Base-by-base conservation (phyloP, 2,888 invertebrate genomes). In the Dione juno region DNA sequence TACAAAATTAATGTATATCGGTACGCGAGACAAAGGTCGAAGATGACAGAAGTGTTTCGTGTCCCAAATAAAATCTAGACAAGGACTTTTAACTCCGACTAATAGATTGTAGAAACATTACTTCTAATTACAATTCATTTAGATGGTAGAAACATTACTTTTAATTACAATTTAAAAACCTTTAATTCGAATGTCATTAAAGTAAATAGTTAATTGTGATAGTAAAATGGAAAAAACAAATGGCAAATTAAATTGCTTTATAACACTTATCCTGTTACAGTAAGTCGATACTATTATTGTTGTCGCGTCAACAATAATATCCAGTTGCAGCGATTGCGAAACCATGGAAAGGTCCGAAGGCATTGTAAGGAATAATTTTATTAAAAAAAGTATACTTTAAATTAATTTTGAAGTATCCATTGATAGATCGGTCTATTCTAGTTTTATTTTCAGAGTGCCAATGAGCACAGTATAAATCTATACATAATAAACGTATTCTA, bases 391-490 rank as follows among this genome's bases (percentile, higher is more conserved):
- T 7, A 7, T 19, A 11, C 11, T 1, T 5, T 50, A 50, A 50
- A n/a, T 9, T 53, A 41, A 16, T 66, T 9, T 50, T 45, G 14
- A 50, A 28, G 43, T 53, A 59, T 73, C 45, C 16, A 57, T 57
- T 40, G 11, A 57, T 37, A 16, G 28, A 11, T 28, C 35, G 9
- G 9, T 54, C 81, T 28, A 45, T 43, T 45, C 21, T 3, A 14
- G 84, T 87, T 67, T 67, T 85, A 87, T 89, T 88, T 84, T 79
- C 80, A 81, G 80, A 76, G 81, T 82, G 83, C 81, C 81, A 86
- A 83, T 83, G 82, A 84, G 82, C 77, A 65, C 35, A 76, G 72
- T 67, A 54, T 67, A 69, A 68, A 77, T 71, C 66, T 73, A 67
- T 67, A 59, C 63, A 64, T 69, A 53, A 69, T 72, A 73, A 19